Percentiles rank a stretch among this genome's conserved stretches.
These are phyloP conservation scores for Diabrotica virgifera DNA, from an alignment of 1,140 invertebrate genomes.

Conservation along the genomic window DNA sequence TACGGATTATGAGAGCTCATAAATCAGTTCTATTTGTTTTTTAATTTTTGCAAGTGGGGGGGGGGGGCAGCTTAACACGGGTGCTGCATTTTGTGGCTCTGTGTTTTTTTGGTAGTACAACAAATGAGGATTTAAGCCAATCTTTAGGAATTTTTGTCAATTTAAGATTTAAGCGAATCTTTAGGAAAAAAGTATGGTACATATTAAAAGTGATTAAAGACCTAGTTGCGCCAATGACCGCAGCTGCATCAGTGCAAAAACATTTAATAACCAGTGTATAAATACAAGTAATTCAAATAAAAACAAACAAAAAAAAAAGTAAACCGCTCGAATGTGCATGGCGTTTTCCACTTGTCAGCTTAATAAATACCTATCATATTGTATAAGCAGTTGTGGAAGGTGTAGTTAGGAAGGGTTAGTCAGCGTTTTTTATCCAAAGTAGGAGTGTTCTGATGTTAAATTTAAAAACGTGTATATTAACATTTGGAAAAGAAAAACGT, in stretches of 20 bases:
- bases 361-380: conserved; percentile 24
- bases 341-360: conserved; percentile 16
- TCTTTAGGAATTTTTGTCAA: too few relatives aligned
- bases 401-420: conserved; percentile 19
- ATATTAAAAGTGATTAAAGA: too few relatives aligned
- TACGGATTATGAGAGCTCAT: too few relatives aligned
- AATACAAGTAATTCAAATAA: conserved; percentile 12
- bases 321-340: neutral
- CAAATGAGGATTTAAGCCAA: too few relatives aligned
- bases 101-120: too few relatives aligned
- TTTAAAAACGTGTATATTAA: conserved; percentile 22
- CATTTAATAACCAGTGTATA: neutral
- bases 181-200: too few relatives aligned
- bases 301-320: conserved; percentile 14
- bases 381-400: conserved; percentile 16
- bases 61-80: too few relatives aligned
- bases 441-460: conserved; percentile 13
- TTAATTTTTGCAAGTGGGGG: too few relatives aligned
- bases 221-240: neutral
- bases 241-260: conserved; percentile 7
- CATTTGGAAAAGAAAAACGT: conserved; percentile 15
- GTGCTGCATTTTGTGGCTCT: too few relatives aligned
- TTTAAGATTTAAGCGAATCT: too few relatives aligned
- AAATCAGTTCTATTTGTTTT: too few relatives aligned
- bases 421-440: conserved; percentile 12